phyloP scores from a whole-genome alignment of 1,140 invertebrate species.

The Nephila pilipes region DNA sequence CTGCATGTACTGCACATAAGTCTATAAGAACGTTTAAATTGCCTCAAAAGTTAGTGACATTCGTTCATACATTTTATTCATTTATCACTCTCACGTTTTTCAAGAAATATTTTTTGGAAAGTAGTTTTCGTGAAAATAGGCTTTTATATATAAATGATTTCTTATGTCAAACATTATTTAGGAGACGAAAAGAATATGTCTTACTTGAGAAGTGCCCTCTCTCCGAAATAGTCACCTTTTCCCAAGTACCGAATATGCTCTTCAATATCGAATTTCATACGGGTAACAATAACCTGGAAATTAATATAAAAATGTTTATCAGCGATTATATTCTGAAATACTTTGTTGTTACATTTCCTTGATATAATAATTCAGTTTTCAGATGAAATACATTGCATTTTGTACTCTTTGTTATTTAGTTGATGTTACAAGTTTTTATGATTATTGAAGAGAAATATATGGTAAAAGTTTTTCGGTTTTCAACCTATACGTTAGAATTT shows the following conservation, averaged over 20 bases:
- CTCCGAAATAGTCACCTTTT: slow-evolving; percentile 97
- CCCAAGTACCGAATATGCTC: slow-evolving; percentile 94
- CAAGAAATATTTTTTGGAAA: neutral
- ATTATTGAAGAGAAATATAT: no score
- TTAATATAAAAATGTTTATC: no score
- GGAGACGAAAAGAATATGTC: neutral
- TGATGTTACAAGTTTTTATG: no score
- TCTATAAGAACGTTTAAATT: neutral
- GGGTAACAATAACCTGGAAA: slow-evolving; percentile 85
- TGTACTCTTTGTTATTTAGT: no score
- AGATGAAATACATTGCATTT: no score
- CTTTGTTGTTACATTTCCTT: no score
- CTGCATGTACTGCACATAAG: neutral
- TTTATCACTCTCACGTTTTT: neutral
- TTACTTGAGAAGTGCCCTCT: slow-evolving; percentile 87
- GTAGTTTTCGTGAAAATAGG: neutral
- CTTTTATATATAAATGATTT: neutral
- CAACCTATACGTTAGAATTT: no score
- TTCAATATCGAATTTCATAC: slow-evolving; percentile 86
- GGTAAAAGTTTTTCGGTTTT: no score
- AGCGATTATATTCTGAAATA: no score
- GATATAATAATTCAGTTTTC: no score
- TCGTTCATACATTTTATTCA: neutral
- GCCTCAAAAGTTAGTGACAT: neutral
- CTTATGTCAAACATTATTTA: neutral